phyloP scores from a whole-genome alignment of 2,888 invertebrate genomes.

The Hypselothyrea guttata region DNA sequence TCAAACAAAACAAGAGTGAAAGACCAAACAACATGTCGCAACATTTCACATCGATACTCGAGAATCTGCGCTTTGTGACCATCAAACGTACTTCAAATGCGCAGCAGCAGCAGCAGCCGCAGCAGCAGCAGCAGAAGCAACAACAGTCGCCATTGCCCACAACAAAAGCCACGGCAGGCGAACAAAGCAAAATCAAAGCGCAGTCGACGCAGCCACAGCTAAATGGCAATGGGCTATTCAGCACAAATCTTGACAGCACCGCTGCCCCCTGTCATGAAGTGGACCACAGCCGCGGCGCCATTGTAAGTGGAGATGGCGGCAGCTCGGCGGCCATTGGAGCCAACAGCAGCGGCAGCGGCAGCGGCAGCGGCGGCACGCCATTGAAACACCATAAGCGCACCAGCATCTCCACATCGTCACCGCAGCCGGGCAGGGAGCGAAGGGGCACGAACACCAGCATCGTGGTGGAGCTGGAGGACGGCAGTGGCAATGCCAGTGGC shows the following conservation, averaged over 20 bases:
- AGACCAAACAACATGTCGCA: slow-evolving; percentile 79
- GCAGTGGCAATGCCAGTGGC: slow-evolving; percentile 5
- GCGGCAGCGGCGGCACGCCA: slow-evolving; percentile 73
- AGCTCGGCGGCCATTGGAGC: slow-evolving; percentile 13
- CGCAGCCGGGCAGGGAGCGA: slow-evolving; percentile 55
- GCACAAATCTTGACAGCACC: slow-evolving; percentile 46
- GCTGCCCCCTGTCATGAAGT: slow-evolving; percentile 47
- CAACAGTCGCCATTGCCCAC: slow-evolving; percentile 49
- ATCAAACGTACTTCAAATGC: slow-evolving; percentile 70
- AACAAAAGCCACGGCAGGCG: slow-evolving; percentile 31
- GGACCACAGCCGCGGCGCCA: slow-evolving; percentile 45
- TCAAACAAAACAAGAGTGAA: slow-evolving; percentile 33
- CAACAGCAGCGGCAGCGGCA: slow-evolving; percentile 33
- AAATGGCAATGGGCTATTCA: slow-evolving; percentile 65
- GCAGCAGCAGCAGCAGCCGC: slow-evolving; percentile 56
- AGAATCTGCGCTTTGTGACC: slow-evolving; percentile 80
- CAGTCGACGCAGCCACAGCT: slow-evolving; percentile 33
- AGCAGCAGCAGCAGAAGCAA: slow-evolving; percentile 71
- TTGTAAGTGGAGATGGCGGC: neutral
- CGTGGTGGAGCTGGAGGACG: slow-evolving; percentile 57
- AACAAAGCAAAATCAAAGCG: slow-evolving; percentile 61
- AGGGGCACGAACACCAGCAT: slow-evolving; percentile 70
- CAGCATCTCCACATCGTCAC: slow-evolving; percentile 55
- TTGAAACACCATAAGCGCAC: slow-evolving; percentile 67
- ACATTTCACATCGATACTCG: slow-evolving; percentile 81